A percentile compares a stretch with the other conserved stretches of the same genome.
Conservation (phyloP, 2,888 invertebrate species). For the Drosophila buzzatii region DNA sequence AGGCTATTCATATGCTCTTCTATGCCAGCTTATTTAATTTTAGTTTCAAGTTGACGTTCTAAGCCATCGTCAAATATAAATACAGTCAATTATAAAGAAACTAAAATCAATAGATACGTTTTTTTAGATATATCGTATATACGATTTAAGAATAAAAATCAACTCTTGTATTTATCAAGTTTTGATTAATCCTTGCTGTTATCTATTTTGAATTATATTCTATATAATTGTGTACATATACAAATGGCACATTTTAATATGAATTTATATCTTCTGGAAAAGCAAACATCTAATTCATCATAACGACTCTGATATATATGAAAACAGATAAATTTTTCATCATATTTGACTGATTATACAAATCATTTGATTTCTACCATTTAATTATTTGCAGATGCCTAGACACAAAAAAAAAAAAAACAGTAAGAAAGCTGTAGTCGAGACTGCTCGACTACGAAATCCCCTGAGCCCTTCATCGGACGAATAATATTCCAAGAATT, state of each 20-base stretch:
- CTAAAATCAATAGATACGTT: no score
- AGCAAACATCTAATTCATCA: background rate
- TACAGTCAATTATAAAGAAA: no score
- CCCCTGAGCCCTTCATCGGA: no score
- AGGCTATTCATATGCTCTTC: background rate
- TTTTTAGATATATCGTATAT: no score
- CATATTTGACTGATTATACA: no score
- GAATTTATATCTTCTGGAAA: background rate
- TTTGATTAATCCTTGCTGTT: background rate
- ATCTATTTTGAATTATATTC: background rate
- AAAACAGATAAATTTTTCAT: background rate
- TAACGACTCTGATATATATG: background rate
- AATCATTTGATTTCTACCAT: background rate
- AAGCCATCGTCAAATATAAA: no score
- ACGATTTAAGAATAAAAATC: no score
- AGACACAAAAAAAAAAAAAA: background rate
- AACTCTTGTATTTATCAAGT: no score
- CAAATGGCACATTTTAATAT: background rate
- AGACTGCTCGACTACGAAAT: no score
- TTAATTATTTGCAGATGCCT: conserved; percentile 19
- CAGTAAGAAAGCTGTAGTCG: no score
- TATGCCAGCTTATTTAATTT: background rate
- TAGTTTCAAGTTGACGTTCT: background rate
- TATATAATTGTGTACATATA: background rate
- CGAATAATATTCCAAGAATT: no score